Evolutionary conservation across 2,113 vertebrate genomes (phyloP), one percentile per base, ranked within the genome.

Genomic region (Corvus moneduloides): DNA sequence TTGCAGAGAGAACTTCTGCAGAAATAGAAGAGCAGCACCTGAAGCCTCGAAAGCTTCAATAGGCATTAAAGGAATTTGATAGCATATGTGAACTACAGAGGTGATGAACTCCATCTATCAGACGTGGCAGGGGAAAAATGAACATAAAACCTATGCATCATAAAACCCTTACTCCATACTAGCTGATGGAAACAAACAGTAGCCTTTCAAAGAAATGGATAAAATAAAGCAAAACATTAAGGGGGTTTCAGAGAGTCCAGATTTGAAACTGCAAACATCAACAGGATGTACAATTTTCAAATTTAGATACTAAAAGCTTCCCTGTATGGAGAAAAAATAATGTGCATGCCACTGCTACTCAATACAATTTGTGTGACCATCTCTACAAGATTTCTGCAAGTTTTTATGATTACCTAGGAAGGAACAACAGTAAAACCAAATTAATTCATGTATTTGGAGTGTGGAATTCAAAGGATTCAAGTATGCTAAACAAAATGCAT

Each of bases 301-400:
- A 73, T 54, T 61, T 35, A 62, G 63, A 62, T 39, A 46, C 18
- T 49, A 37, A 44, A 56, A 87, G 37, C 21, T 76, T 62, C 23
- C 13, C 7, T 1, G 0, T 27, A 18, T 16, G 13, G 27, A 5
- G 14, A 64, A 52, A 74, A 56, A 89, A 43, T 4, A 67, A 76
- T 6, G 3, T 0, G 0, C 28, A 10, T 10, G 19, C 49, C 66
- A 48, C 9, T 20, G 17, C 18, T 35, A 76, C 33, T 86, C 41
- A 83, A 19, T 33, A 27, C 17, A 61, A 78, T 80, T 80, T 76
- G 51, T 37, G 9, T 5, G 3, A 51, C 9, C 6, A 26, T 30
- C 81, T 81, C 68, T 63, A 30, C 56, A 87, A 67, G 33, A 30
- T 35, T 73, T 73, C 48, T 69, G 18, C 55, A 86, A 66, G 35